Percentiles rank a stretch among this genome's conserved stretches.
Conservation (phyloP, 2,797 vertebrate species). For the Poecilia velifera region DNA sequence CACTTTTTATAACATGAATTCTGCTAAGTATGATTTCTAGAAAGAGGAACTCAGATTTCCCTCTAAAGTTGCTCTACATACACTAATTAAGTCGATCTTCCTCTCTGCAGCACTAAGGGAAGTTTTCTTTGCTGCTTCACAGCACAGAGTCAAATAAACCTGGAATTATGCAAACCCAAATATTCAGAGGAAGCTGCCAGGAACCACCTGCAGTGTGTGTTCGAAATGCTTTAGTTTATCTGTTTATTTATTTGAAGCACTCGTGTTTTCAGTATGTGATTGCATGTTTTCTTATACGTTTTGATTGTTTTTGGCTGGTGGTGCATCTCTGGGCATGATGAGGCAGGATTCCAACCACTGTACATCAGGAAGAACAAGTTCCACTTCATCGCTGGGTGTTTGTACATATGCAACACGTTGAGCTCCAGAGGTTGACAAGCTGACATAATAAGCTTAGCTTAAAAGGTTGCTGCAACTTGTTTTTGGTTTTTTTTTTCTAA, state of each 20-base stretch:
- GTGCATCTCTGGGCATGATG: slow-evolving; percentile 48
- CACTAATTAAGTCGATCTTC: background rate
- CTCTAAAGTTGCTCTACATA: slow-evolving; percentile 44
- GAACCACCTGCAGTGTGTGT: slow-evolving; percentile 29
- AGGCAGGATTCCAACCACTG: slow-evolving; percentile 58
- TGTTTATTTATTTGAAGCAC: background rate
- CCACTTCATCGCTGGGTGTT: slow-evolving; percentile 22
- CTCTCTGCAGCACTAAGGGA: slow-evolving; percentile 33
- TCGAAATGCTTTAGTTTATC: background rate
- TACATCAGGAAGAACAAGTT: slow-evolving; percentile 67
- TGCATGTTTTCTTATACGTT: background rate
- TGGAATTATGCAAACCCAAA: slow-evolving; percentile 19
- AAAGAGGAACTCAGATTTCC: slow-evolving; percentile 61
- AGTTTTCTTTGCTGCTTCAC: slow-evolving; percentile 27
- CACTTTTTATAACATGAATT: background rate
- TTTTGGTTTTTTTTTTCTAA: background rate
- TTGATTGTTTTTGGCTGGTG: background rate
- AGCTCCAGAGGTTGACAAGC: slow-evolving; percentile 21
- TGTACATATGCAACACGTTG: background rate
- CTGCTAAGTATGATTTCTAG: slow-evolving; percentile 39
- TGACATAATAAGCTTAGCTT: slow-evolving; percentile 27
- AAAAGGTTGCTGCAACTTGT: slow-evolving; percentile 7
- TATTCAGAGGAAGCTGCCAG: slow-evolving; percentile 55
- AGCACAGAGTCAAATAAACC: slow-evolving; percentile 18
- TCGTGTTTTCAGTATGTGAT: background rate